Evolutionary conservation across 2,888 invertebrate genomes (phyloP).

Genomic region (Drosophila planitibia): DNA sequence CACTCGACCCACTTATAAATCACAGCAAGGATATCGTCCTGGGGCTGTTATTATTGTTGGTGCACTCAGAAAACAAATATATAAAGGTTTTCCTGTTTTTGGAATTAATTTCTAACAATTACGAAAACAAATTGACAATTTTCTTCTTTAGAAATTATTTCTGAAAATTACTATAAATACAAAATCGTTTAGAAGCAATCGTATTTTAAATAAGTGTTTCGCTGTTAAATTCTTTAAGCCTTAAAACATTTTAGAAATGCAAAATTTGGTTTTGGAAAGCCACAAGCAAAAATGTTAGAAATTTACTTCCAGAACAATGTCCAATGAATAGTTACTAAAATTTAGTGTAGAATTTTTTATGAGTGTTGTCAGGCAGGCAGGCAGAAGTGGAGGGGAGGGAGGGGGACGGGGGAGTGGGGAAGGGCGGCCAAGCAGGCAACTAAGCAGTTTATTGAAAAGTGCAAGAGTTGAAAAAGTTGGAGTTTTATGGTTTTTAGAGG

Average conservation of each 20-base stretch:
- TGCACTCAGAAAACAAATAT: neutral
- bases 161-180: neutral
- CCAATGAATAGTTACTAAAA: neutral
- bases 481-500: neutral
- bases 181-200: no score
- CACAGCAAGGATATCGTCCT: slow-evolving; percentile 53
- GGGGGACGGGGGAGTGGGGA: rapidly evolving
- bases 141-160: neutral
- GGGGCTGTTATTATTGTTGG: slow-evolving; percentile 21
- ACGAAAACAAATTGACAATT: neutral
- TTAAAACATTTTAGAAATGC: neutral
- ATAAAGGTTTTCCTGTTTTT: neutral
- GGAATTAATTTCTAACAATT: neutral
- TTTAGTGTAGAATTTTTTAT: neutral
- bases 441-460: slow-evolving; percentile 81
- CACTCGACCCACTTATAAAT: slow-evolving; percentile 65
- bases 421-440: slow-evolving; percentile 35
- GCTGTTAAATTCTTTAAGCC: no score
- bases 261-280: neutral
- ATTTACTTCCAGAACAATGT: neutral
- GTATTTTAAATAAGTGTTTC: no score
- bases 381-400: neutral
- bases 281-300: neutral
- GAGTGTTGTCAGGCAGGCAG: neutral
- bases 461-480: slow-evolving; percentile 17